Percentiles rank a stretch among this genome's conserved stretches.
phyloP scores from a whole-genome alignment of 2,113 vertebrate species.

The Xenopus borealis region DNA sequence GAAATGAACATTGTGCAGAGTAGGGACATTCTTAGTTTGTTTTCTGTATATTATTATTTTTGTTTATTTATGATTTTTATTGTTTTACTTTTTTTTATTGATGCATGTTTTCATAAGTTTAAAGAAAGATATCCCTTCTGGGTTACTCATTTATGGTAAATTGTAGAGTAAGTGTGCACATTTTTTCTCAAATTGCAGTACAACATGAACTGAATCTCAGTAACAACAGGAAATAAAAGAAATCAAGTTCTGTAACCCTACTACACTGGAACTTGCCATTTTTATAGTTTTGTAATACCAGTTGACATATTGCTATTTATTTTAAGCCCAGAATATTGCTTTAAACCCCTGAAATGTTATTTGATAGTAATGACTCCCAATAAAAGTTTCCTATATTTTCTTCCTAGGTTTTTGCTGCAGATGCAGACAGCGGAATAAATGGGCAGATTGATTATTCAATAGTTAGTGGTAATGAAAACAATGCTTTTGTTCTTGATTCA shows the following conservation, averaged over 20 bases:
- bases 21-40: too few relatives aligned
- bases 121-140: background rate
- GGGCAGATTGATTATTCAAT: conserved; percentile 81
- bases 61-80: too few relatives aligned
- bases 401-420: conserved; percentile 78
- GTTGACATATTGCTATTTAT: conserved; percentile 4
- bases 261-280: background rate
- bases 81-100: too few relatives aligned
- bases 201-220: background rate
- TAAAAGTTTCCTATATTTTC: background rate
- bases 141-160: conserved; percentile 2
- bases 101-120: too few relatives aligned
- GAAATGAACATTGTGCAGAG: too few relatives aligned
- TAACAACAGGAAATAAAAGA: background rate
- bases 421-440: conserved; percentile 77
- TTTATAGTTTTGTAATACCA: conserved; percentile 12
- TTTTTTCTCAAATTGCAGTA: too few relatives aligned
- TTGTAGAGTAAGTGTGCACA: too few relatives aligned
- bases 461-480: conserved; percentile 77
- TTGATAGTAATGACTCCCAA: too few relatives aligned
- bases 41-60: too few relatives aligned
- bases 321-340: background rate
- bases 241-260: background rate
- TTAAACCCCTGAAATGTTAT: background rate
- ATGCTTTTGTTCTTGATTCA: conserved; percentile 74